Base-by-base conservation (phyloP, 2,888 invertebrate species). In the Cataglyphis cursor region DNA sequence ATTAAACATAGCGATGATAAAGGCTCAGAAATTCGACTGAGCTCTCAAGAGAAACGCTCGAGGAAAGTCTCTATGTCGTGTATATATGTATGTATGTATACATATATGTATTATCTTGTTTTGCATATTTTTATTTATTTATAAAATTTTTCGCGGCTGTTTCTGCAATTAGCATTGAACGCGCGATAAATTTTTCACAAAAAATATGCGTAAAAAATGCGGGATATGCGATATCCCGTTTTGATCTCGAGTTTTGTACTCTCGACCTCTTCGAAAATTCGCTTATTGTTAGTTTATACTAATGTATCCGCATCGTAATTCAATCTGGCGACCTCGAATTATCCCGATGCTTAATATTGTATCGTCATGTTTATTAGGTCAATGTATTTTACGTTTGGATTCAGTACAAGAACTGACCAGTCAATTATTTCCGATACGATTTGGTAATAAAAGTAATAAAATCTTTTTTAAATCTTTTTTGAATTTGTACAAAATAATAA, bases 211-310 rank as follows among this genome's bases (percentile, higher is more conserved):
- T 41, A 82, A 78, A 82, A 84, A 81, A 73, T 65, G 51, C 59
- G 85, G 65, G 48, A 48, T 48, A 84, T 83, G 57, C 85, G 89
- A 85, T 80, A 84, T 89, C 90, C 61, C 68, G 80, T 48, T 73
- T 61, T 78, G 90, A 90, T 88, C 90, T 73, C 85, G 78, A 65
- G 59, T 90, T 28, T 28, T 1, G 89, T 89, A 90, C 90, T 90
- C 90, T 90, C 85, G 90, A 90, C 89, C 90, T 84, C 81, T 66
- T 89, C 80, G 54, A 54, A 10, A 61, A 64, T 48, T 48, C 59
- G 83, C 87, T 86, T 28, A 28, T 28, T 2, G 28, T 28, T 84
- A 82, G 86, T 89, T 88, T 84, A 75, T 51, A 61, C 66, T 54
- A 81, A 85, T 76, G 85, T 82, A 74, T 86, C 74, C 81, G 65